Percentiles rank a stretch among this genome's conserved stretches.
These are phyloP conservation scores for Poecile atricapillus DNA, from an alignment of 2,113 vertebrate species.

Conservation along the genomic window DNA sequence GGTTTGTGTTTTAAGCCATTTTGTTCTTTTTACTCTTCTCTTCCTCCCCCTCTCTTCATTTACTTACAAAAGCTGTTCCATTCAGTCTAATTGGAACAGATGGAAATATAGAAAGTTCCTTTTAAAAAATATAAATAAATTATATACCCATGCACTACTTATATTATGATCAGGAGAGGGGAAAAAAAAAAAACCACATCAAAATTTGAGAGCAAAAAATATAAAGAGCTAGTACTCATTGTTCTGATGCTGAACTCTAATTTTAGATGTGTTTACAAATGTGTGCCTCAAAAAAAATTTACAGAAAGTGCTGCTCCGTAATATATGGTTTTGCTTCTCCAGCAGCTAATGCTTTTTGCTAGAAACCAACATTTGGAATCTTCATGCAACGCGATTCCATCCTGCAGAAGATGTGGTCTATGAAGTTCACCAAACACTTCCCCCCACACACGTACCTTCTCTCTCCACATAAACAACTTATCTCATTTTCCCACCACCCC, in stretches of 20 bases:
- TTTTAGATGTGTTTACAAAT: constrained; percentile 78
- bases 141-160: constrained; percentile 32
- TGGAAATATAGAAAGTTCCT: constrained; percentile 72
- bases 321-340: constrained; percentile 54
- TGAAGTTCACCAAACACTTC: constrained; percentile 3
- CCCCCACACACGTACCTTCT: background rate
- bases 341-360: constrained; percentile 63
- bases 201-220: constrained; percentile 58
- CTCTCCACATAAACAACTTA: background rate
- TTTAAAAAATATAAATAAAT: constrained; percentile 73
- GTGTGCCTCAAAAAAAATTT: constrained; percentile 24
- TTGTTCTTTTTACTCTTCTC: background rate
- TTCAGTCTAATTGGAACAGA: constrained; percentile 75
- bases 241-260: constrained; percentile 69
- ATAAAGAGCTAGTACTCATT: constrained; percentile 61
- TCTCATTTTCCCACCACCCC: constrained; percentile 5
- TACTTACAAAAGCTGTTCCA: constrained; percentile 51
- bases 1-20: constrained; percentile 27
- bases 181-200: constrained; percentile 41
- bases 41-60: constrained; percentile 31
- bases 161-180: background rate
- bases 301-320: constrained; percentile 53
- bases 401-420: background rate
- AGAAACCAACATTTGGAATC: constrained; percentile 64
- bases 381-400: constrained; percentile 2